Conservation (phyloP, 2,888 invertebrate genomes). For the Lochmaea capreae region DNA sequence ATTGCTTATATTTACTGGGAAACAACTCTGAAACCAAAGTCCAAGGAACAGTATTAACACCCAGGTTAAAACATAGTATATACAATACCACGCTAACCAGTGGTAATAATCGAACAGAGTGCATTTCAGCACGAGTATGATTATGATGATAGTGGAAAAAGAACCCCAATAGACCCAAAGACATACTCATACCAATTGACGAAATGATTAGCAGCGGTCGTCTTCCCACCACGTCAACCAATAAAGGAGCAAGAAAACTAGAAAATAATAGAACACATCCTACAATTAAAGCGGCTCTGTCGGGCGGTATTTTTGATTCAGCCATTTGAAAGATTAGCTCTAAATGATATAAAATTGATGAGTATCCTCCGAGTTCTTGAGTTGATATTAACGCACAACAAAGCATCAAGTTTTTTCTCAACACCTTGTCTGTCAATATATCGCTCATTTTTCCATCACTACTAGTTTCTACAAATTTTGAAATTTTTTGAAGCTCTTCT, state of each 20-base stretch:
- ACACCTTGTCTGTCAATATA: constrained; percentile 72
- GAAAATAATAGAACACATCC: constrained; percentile 78
- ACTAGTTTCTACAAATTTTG: constrained; percentile 38
- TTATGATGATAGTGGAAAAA: constrained; percentile 64
- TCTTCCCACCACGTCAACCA: constrained; percentile 82
- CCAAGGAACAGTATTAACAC: constrained; percentile 83
- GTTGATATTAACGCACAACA: constrained; percentile 69
- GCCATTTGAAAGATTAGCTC: constrained; percentile 76
- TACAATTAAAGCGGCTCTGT: constrained; percentile 79
- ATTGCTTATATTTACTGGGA: constrained; percentile 79
- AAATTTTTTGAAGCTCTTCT: constrained; percentile 65
- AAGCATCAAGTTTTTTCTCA: constrained; percentile 79
- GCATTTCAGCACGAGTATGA: constrained; percentile 10
- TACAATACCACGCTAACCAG: constrained; percentile 76
- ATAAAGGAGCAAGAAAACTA: constrained; percentile 76
- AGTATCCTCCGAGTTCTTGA: constrained; percentile 85
- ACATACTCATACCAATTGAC: constrained; percentile 73
- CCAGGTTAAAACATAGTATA: constrained; percentile 79
- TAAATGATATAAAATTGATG: constrained; percentile 82
- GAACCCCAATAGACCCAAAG: constrained; percentile 70
- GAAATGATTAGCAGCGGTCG: constrained; percentile 77
- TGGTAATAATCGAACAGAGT: constrained; percentile 74
- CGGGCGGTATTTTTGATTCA: constrained; percentile 71
- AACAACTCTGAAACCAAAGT: constrained; percentile 85
- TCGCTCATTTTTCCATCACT: constrained; percentile 64